Percentiles rank a stretch among this genome's conserved stretches.
Conservation (phyloP, 2,888 invertebrate genomes). For the Dicycla oo region DNA sequence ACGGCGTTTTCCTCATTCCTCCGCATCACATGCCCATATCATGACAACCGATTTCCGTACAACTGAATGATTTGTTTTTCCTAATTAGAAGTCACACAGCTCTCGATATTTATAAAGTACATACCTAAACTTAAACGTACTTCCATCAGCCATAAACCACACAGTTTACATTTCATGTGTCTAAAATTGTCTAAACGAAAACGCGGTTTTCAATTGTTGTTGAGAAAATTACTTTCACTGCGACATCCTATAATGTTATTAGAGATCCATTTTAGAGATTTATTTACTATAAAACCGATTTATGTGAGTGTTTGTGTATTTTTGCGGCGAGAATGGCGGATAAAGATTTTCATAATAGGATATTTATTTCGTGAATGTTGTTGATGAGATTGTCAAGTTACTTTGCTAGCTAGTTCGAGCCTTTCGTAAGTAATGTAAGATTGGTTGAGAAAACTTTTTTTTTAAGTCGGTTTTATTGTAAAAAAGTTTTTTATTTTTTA, state of each 20-base stretch:
- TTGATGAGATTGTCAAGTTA: slow-evolving; percentile 2
- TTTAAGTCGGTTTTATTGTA: no score
- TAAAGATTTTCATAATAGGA: slow-evolving; percentile 30
- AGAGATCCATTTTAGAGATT: slow-evolving; percentile 46
- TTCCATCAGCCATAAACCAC: no score
- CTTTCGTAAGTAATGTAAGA: background rate
- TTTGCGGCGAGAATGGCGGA: slow-evolving; percentile 19
- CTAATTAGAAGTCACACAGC: no score
- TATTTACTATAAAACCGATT: slow-evolving; percentile 56
- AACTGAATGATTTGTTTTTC: no score
- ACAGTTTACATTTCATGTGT: background rate
- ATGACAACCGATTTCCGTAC: no score
- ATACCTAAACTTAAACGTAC: no score
- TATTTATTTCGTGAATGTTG: slow-evolving; percentile 34
- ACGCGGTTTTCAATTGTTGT: slow-evolving; percentile 10
- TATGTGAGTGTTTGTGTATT: slow-evolving; percentile 52
- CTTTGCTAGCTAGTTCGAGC: background rate
- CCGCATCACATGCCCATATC: no score
- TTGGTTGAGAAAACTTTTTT: background rate
- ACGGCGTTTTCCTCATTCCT: no score
- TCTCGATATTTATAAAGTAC: no score
- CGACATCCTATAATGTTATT: slow-evolving; percentile 45
- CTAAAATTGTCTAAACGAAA: slow-evolving; percentile 38
- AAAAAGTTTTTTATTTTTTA: no score
- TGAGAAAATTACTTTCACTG: slow-evolving; percentile 44